phyloP scores from a whole-genome alignment of 2,888 invertebrate genomes.

The Sericinus montela region DNA sequence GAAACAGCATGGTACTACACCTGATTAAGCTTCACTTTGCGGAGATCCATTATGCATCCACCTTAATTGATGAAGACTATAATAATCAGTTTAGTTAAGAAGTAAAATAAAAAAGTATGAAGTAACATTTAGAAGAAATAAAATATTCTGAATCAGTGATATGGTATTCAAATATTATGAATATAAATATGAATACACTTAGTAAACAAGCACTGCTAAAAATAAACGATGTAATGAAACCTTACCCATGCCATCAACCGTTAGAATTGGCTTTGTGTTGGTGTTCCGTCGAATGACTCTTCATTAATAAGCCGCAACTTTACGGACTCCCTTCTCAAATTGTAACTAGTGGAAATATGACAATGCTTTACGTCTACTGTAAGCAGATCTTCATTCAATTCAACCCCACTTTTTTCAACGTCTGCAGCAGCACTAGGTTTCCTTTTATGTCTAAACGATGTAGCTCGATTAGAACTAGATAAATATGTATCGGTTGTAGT shows the following conservation, averaged over 20 bases:
- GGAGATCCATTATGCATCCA: no score
- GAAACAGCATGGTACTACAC: no score
- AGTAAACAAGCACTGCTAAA: no score
- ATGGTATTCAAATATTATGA: no score
- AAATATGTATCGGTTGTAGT: slow-evolving; percentile 83
- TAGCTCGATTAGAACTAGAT: slow-evolving; percentile 73
- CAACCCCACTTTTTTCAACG: slow-evolving; percentile 77
- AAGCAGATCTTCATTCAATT: slow-evolving; percentile 63
- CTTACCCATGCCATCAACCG: slow-evolving; percentile 66
- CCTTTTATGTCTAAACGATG: slow-evolving; percentile 73
- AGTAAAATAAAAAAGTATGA: no score
- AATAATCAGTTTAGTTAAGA: no score
- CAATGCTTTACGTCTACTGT: slow-evolving; percentile 71
- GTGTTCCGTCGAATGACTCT: slow-evolving; percentile 66
- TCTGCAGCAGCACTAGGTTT: slow-evolving; percentile 81
- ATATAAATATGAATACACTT: no score
- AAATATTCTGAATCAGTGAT: no score
- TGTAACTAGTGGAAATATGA: slow-evolving; percentile 72
- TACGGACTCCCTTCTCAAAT: slow-evolving; percentile 66
- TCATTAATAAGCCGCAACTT: slow-evolving; percentile 69
- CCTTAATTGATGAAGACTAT: no score
- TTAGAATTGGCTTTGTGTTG: slow-evolving; percentile 73
- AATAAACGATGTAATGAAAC: no score
- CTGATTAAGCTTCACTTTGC: no score
- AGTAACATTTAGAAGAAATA: no score